phyloP scores from a whole-genome alignment of 2,113 vertebrate genomes.

The Siniperca chuatsi region DNA sequence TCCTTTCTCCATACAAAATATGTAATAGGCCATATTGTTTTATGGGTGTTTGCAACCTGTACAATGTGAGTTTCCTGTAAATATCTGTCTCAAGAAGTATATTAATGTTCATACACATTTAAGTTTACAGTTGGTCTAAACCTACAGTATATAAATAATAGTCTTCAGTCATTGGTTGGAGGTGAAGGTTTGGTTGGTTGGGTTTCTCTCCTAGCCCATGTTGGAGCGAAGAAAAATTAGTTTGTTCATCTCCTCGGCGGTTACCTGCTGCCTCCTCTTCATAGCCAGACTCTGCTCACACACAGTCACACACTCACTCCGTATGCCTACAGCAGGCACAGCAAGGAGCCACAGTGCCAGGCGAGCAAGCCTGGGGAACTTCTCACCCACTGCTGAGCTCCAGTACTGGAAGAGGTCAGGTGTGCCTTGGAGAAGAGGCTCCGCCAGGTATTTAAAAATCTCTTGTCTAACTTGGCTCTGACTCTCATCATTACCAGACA shows the following conservation, averaged over 20 bases:
- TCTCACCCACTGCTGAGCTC: slow-evolving; percentile 92
- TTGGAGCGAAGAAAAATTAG: slow-evolving; percentile 99
- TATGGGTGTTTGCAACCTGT: slow-evolving; percentile 61
- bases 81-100: slow-evolving; percentile 66
- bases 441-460: slow-evolving; percentile 86
- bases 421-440: slow-evolving; percentile 85
- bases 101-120: slow-evolving; percentile 76
- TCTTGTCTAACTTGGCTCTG: slow-evolving; percentile 92
- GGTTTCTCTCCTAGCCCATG: slow-evolving; percentile 89
- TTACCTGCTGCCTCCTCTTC: slow-evolving; percentile 94
- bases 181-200: slow-evolving; percentile 72
- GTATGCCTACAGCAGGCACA: slow-evolving; percentile 94
- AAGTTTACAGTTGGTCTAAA: slow-evolving; percentile 76
- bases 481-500: slow-evolving; percentile 63
- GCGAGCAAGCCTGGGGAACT: slow-evolving; percentile 93
- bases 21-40: slow-evolving; percentile 48
- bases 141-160: slow-evolving; percentile 80
- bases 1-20: slow-evolving; percentile 66
- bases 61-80: slow-evolving; percentile 69
- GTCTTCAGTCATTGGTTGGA: slow-evolving; percentile 75
- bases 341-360: slow-evolving; percentile 98
- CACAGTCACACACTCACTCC: slow-evolving; percentile 92
- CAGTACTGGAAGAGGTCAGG: slow-evolving; percentile 98
- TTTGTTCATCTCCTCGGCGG: slow-evolving; percentile 98
- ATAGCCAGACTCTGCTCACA: slow-evolving; percentile 96